These are phyloP conservation scores for Hippoglossus hippoglossus DNA, from an alignment of 2,797 vertebrate genomes.

Conservation along the genomic window DNA sequence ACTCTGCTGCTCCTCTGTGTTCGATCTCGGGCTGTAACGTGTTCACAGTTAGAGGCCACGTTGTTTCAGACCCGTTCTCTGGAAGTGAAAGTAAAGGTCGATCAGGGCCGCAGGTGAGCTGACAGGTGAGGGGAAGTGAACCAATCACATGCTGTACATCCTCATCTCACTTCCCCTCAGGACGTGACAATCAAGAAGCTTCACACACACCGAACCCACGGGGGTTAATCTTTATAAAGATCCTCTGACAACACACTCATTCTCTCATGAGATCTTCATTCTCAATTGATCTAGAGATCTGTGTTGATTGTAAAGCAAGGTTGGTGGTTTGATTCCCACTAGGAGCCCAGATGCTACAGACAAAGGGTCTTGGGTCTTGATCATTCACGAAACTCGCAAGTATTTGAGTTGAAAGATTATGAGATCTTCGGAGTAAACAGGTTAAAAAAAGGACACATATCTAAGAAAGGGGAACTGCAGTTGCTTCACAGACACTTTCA, in stretches of 20 bases:
- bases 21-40: too few species aligned
- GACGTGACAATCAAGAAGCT: background rate
- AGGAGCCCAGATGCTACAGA: background rate
- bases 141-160: background rate
- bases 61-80: too few species aligned
- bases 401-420: too few species aligned
- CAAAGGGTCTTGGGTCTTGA: too few species aligned
- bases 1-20: too few species aligned
- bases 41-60: too few species aligned
- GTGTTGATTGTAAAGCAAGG: background rate
- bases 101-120: background rate
- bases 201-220: too few species aligned
- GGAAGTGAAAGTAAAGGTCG: slow-evolving; percentile 22
- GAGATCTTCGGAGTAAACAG: too few species aligned
- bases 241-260: background rate
- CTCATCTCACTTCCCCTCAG: slow-evolving; percentile 9
- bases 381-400: too few species aligned
- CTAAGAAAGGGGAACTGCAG: too few species aligned
- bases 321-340: background rate
- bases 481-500: slow-evolving; percentile 44
- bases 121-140: slow-evolving; percentile 34
- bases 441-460: too few species aligned
- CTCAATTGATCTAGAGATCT: background rate
- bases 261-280: background rate
- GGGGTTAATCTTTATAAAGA: background rate